Evolutionary conservation across 2,113 vertebrate genomes (phyloP), one percentile per base, ranked within the genome.

Genomic region (Ochotona princeps): DNA sequence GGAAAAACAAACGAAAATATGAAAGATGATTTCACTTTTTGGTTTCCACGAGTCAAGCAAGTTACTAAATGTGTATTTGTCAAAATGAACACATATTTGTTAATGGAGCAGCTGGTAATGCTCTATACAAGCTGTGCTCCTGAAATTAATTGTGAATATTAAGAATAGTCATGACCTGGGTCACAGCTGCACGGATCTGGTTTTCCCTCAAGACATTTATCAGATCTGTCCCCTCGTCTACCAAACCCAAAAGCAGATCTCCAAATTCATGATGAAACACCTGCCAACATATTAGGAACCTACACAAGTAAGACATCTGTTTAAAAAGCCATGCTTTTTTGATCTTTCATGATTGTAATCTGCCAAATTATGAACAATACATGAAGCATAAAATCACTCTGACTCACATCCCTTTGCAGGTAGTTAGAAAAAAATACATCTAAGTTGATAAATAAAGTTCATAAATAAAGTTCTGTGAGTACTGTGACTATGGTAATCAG

Each of bases 81-180:
- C 95, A 97, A 97, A 97, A 96, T 82, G 47, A 66, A 92, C 63
- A 92, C 49, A 93, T 70, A 96, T 80, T 96, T 95, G 92, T 97
- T 97, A 96, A 94, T 95, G 83, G 75, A 98, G 95, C 97, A 98
- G 95, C 95, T 97, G 96, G 94, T 96, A 94, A 96, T 96, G n/a
- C 67, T 96, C 76, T 93, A 93, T 94, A 96, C 96, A 97, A 97
- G 78, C 95, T 97, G 93, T 32, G 97, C 88, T 97, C 57, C 81
- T 96, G 90, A 98, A 97, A 97, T 98, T 98, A 97, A 97, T 96
- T 97, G 92, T 96, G 90, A 96, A 97, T 98, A 97, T 98, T 98
- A 97, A 97, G 89, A 97, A 97, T 97, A 98, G 96, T 94, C n/a
- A 35, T 96, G 94, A 96, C 94, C 90, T 73, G 8, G 80, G 83